Percentiles rank a stretch among this genome's conserved stretches.
Evolutionary conservation across 2,888 invertebrate species (phyloP).

Genomic region (Cynaeus angustus): DNA sequence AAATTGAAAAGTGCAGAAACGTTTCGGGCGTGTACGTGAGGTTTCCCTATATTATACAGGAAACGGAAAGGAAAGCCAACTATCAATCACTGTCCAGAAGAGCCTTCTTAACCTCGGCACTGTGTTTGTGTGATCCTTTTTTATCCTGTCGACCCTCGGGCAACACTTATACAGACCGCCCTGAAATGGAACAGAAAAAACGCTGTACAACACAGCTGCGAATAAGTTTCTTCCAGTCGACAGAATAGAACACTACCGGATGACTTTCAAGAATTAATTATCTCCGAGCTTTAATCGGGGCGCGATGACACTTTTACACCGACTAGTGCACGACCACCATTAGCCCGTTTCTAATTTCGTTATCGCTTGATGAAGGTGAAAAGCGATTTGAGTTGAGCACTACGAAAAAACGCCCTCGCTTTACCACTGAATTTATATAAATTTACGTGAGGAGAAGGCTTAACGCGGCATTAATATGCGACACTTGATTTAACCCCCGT

Average conservation of each 20-base stretch:
- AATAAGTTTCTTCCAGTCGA: slow-evolving; percentile 40
- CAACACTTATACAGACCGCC: slow-evolving; percentile 52
- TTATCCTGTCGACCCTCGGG: slow-evolving; percentile 58
- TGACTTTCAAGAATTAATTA: slow-evolving; percentile 37
- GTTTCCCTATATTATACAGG: slow-evolving; percentile 53
- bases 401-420: slow-evolving; percentile 15
- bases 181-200: slow-evolving; percentile 41
- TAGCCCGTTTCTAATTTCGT: slow-evolving; percentile 39
- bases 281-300: slow-evolving; percentile 25
- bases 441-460: slow-evolving; percentile 39
- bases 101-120: slow-evolving; percentile 63
- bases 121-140: slow-evolving; percentile 63
- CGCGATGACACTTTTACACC: slow-evolving; percentile 35
- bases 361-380: slow-evolving; percentile 33
- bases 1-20: slow-evolving; percentile 53
- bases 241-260: slow-evolving; percentile 12
- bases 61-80: slow-evolving; percentile 58
- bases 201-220: slow-evolving; percentile 45
- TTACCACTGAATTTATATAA: slow-evolving; percentile 35
- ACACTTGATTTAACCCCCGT: slow-evolving; percentile 42
- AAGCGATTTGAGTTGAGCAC: slow-evolving; percentile 15
- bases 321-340: slow-evolving; percentile 14
- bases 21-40: slow-evolving; percentile 47
- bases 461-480: slow-evolving; percentile 42
- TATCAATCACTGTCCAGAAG: slow-evolving; percentile 65